Evolutionary conservation across 2,113 vertebrate genomes (phyloP), one percentile per base, ranked within the genome.

Genomic region (Himantopus leucocephalus): DNA sequence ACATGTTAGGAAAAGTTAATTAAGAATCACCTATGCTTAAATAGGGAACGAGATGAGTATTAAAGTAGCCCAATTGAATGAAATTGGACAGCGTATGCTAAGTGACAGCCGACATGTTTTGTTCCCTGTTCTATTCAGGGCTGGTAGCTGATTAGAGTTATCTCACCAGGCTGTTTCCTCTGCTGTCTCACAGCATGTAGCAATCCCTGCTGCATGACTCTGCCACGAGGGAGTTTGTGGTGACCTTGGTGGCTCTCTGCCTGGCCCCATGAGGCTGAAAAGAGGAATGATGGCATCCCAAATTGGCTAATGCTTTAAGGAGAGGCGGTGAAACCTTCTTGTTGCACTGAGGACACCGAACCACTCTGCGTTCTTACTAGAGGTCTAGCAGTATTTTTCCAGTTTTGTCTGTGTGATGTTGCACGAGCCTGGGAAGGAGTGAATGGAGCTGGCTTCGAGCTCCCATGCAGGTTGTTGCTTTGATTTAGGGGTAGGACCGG

Each of bases 111-210:
- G 7, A 43, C 30, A 30, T 24, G 59, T 83, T 85, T 48, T 48
- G 7, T 27, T 76, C 74, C 45, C 21, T 21, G 11, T 45, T 92
- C 56, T 63, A 1, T 83, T 72, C 75, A 58, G 68, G 35, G n/a
- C n/a, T 81, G 47, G 16, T 53, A 29, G 34, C 60, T 71, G 72
- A 68, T 82, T 90, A 85, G 39, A 34, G 22, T 67, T 90, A 72
- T 66, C 67, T 90, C 74, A 34, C 39, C 41, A 24, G 56, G 20
- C 45, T 81, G 24, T 75, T 55, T 76, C 27, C 29, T 62, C 34
- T 0, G 0, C 23, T 48, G 19, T 37, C 68, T 81, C 29, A 30
- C 1, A 0, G 12, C 10, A 2, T 5, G 5, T 12, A 53, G 32
- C 39, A 62, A 14, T 17, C 50, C 18, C 37, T 23, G 27, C 14